Evolutionary conservation across 1,140 invertebrate species (phyloP).

Genomic region (Diplogasteroides magnus): DNA sequence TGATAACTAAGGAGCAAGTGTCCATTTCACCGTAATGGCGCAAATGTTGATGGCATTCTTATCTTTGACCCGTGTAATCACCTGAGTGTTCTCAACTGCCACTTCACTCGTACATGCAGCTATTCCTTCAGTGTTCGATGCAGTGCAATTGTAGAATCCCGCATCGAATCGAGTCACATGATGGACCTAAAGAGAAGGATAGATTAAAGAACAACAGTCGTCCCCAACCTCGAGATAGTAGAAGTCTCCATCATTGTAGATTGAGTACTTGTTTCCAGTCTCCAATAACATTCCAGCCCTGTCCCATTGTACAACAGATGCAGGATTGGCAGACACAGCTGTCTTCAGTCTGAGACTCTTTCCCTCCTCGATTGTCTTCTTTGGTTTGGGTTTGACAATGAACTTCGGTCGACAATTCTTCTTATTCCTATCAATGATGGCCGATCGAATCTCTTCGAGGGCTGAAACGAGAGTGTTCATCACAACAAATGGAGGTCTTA

Average conservation of each 20-base stretch:
- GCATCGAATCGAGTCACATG: slow-evolving; percentile 42
- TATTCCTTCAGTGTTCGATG: slow-evolving; percentile 46
- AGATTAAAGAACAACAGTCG: no score
- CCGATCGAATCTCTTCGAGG: slow-evolving; percentile 39
- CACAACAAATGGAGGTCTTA: not conserved
- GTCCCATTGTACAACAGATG: slow-evolving; percentile 45
- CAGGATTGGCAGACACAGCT: slow-evolving; percentile 48
- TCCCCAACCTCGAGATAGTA: slow-evolving; percentile 48
- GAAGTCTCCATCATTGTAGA: slow-evolving; percentile 54
- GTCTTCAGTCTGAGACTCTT: slow-evolving; percentile 51
- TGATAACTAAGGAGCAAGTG: no score
- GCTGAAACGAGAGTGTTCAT: slow-evolving; percentile 11
- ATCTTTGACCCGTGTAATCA: no score
- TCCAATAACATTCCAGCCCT: slow-evolving; percentile 51
- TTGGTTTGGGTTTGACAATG: slow-evolving; percentile 50
- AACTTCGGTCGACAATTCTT: slow-evolving; percentile 44
- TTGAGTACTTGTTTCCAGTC: slow-evolving; percentile 54
- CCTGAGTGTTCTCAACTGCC: slow-evolving; percentile 15
- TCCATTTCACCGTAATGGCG: no score
- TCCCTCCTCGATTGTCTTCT: slow-evolving; percentile 48
- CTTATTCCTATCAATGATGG: slow-evolving; percentile 37
- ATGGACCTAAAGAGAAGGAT: slow-evolving; percentile 33
- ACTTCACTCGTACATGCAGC: slow-evolving; percentile 47
- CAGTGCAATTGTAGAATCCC: slow-evolving; percentile 54
- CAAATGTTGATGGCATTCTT: no score